Evolutionary conservation across 92 coral and sea anemone species (phyloP).

Genomic region (Porites cylindrica): DNA sequence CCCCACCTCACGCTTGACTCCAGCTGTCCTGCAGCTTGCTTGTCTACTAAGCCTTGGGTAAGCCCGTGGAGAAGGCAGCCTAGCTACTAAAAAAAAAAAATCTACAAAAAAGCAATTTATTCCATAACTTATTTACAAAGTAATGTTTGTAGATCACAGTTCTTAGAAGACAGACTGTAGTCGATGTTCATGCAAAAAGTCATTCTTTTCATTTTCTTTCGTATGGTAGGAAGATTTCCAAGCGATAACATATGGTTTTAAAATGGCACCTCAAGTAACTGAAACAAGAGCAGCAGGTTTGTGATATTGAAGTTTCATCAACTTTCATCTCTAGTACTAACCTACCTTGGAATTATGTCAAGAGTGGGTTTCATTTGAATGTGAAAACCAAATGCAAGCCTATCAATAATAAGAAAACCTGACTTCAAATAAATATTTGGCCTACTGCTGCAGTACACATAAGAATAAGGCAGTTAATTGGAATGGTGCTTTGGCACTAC

Average conservation of each 20-base stretch:
- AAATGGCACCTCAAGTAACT: conserved; percentile 86
- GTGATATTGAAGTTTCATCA: neutral
- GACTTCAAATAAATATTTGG: too few relatives aligned
- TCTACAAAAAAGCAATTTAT: too few relatives aligned
- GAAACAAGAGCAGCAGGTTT: conserved; percentile 95
- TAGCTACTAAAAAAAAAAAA: too few relatives aligned
- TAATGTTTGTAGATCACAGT: neutral
- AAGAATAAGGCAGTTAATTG: too few relatives aligned
- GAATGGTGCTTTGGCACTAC: too few relatives aligned
- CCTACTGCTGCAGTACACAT: too few relatives aligned
- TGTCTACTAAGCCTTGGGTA: too few relatives aligned
- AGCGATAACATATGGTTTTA: conserved; percentile 98
- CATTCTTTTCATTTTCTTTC: neutral
- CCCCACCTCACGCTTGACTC: too few relatives aligned
- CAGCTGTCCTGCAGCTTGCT: too few relatives aligned
- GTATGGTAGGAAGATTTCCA: conserved; percentile 92
- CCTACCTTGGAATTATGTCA: neutral
- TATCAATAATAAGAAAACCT: too few relatives aligned
- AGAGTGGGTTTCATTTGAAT: neutral
- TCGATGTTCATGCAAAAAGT: neutral
- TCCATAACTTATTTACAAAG: too few relatives aligned
- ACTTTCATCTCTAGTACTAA: neutral
- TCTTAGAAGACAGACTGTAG: neutral
- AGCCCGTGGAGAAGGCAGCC: too few relatives aligned
- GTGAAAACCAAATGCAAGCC: neutral